Base-by-base conservation (phyloP, 2,797 vertebrate species). In the Pipistrellus pygmaeus region DNA sequence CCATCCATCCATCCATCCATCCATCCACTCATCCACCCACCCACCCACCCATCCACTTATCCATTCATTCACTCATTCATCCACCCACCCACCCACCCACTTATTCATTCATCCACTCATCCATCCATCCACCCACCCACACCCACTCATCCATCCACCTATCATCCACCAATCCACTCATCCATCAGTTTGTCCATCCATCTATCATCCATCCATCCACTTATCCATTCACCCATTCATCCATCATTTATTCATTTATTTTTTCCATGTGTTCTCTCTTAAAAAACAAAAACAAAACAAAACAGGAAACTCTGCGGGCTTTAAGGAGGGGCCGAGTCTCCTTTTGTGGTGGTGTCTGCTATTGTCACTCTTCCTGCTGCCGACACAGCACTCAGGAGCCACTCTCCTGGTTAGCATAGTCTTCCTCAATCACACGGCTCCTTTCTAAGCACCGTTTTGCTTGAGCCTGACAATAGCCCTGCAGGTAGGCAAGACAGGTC, bases 131-230 rank as follows among this genome's bases (percentile, higher is more conserved):
- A 27, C 12, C 72, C 27, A 12, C 8, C 44, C 44, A 44, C 44
- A 38, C 38, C 38, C 38, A 41, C 38, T 23, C 32, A 53, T 8
- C 46, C 30, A 76, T 8, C 30, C 27, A 32, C 46, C 44, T 11
- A 44, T 18, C 46, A 3, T 51, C 23, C 57, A 60, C 27, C 11
- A 3, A 60, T 60, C 7, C 25, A 62, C 25, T 13, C 57, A 62
- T 62, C 25, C 57, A 60, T 60, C 5, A 4, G 9, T 4, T 18
- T 20, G 38, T 1, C 71, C 17, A 53, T 7, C 46, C 12, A 25
- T 3, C 5, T 44, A 10, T 7, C 2, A 46, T 18, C n/a, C 15
- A 6, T 18, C 35, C 3, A 55, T 17, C 21, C 4, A 5, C 15
- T 38, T 53, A 23, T 78, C 32, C 32, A 14, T 18, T 18, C 17